Evolutionary conservation across 2,113 vertebrate genomes (phyloP).

Genomic region (Thunnus maccoyii): DNA sequence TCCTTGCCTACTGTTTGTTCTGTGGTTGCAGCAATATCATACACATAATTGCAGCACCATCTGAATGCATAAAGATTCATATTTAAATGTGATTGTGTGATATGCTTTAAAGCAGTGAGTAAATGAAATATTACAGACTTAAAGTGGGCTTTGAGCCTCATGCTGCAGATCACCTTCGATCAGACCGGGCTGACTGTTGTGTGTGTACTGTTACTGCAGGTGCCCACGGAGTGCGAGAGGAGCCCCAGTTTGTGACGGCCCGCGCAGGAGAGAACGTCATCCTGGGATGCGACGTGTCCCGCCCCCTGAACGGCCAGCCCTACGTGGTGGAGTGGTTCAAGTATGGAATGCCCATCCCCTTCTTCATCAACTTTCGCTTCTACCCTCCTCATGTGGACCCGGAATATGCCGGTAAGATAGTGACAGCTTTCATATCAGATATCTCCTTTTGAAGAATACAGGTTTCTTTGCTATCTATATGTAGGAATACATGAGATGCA

Average conservation of each 20-base stretch:
- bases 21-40: neutral
- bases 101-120: no score
- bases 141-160: neutral
- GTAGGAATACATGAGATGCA: no score
- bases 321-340: conserved; percentile 99
- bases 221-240: conserved; percentile 94
- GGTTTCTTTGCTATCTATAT: no score
- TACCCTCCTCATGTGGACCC: conserved; percentile 99
- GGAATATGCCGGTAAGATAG: conserved; percentile 93
- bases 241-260: conserved; percentile 98
- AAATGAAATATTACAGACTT: no score
- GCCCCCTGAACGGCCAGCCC: conserved; percentile 95
- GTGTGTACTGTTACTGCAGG: conserved; percentile 73
- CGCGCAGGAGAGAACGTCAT: conserved; percentile 95
- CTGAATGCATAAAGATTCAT: neutral
- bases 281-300: conserved; percentile 95
- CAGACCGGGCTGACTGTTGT: neutral
- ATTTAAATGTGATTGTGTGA: no score
- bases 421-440: no score
- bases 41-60: no score
- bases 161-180: neutral
- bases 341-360: conserved; percentile 97
- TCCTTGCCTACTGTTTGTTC: neutral
- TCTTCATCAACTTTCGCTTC: conserved; percentile 99
- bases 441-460: no score